A percentile compares a stretch with the other conserved stretches of the same genome.
phyloP scores from a whole-genome alignment of 1,140 invertebrate species.

The Manduca sexta region DNA sequence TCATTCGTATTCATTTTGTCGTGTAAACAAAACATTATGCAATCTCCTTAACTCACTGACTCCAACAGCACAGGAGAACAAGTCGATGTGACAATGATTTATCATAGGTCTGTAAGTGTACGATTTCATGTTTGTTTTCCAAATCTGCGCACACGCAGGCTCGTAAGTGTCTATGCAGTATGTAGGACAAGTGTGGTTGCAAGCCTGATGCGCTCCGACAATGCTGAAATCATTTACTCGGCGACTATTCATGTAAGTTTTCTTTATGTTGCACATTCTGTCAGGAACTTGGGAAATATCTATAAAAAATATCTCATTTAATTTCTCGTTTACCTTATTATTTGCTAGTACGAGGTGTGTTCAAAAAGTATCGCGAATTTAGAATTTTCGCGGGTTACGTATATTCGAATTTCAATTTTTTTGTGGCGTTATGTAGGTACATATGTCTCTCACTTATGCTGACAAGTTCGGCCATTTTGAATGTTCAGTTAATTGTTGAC shows the following conservation, averaged over 20 bases:
- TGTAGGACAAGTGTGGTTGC: conserved; percentile 57
- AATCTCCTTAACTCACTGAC: conserved; percentile 50
- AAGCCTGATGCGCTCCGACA: conserved; percentile 43
- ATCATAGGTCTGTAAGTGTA: conserved; percentile 42
- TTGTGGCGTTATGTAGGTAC: too few relatives aligned
- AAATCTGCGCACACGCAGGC: conserved; percentile 52
- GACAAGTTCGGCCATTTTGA: too few relatives aligned
- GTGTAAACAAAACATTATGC: too few relatives aligned
- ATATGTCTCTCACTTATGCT: too few relatives aligned
- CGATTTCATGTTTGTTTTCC: conserved; percentile 26
- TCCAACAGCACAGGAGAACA: conserved; percentile 48
- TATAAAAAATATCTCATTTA: conserved; percentile 7
- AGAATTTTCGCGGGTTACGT: too few relatives aligned
- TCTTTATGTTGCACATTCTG: conserved; percentile 27
- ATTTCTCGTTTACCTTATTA: too few relatives aligned
- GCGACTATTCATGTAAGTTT: conserved; percentile 15
- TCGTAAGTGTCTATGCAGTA: conserved; percentile 50
- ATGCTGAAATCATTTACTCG: conserved; percentile 41
- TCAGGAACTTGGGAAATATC: conserved; percentile 33
- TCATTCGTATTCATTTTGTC: too few relatives aligned
- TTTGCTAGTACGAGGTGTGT: too few relatives aligned
- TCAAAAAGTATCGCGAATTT: too few relatives aligned
- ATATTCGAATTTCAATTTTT: too few relatives aligned
- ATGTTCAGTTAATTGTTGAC: too few relatives aligned
- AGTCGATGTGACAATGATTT: conserved; percentile 59